Percentiles rank a stretch among this genome's conserved stretches.
These are phyloP conservation scores for Oscheius sp. DNA, from an alignment of 1,140 invertebrate genomes.

Conservation along the genomic window DNA sequence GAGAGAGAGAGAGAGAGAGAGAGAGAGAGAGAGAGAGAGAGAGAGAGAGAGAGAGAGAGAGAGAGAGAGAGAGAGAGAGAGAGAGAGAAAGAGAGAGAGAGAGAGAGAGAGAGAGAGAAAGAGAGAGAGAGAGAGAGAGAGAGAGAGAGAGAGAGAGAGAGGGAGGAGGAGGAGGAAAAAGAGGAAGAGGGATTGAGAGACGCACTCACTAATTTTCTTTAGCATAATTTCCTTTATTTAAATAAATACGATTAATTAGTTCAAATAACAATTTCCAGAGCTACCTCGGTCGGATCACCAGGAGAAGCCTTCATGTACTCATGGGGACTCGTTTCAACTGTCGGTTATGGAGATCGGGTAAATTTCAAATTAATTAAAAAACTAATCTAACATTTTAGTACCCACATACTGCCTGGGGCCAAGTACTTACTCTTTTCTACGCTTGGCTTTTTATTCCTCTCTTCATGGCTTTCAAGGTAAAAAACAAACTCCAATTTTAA, in stretches of 20 bases:
- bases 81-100: too few species aligned
- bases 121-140: not conserved
- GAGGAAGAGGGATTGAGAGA: not conserved
- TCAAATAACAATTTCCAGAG: not conserved
- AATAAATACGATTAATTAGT: too few species aligned
- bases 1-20: too few species aligned
- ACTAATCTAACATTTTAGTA: not conserved
- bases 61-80: too few species aligned
- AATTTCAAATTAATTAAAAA: not conserved
- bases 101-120: not conserved
- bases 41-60: too few species aligned
- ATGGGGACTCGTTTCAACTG: not conserved
- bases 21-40: too few species aligned
- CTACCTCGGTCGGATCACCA: not conserved
- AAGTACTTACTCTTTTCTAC: not conserved
- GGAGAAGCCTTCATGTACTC: not conserved
- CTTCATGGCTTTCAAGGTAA: slow-evolving; percentile 10
- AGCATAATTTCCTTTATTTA: too few species aligned
- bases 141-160: not conserved
- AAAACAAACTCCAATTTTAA: too few species aligned
- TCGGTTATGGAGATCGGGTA: not conserved
- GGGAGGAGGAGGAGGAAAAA: not conserved
- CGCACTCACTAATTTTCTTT: not conserved
- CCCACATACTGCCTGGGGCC: not conserved
- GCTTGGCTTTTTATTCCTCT: not conserved